Base-by-base conservation (phyloP, 35 echinoderm and acorn worm genomes). In the Amphiura filiformis region DNA sequence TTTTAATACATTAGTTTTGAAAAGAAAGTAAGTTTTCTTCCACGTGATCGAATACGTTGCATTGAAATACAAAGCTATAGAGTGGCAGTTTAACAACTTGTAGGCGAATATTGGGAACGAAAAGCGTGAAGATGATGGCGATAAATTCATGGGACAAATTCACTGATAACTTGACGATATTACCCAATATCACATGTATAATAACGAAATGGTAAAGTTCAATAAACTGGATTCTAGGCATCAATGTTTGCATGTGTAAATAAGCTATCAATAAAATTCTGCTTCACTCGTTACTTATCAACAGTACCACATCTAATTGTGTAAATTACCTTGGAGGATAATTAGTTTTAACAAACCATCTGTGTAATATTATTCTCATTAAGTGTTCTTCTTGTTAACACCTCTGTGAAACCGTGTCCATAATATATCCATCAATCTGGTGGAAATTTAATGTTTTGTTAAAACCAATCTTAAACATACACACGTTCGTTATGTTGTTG, bases 361-460 rank as follows among this genome's bases (percentile, higher is more conserved):
- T 70, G 61, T 70, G 61, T 70, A 70, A 70, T 70, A 70, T 70
- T 70, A 70, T 70, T 70, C 61, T 70, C 61, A 70, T 70, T 30
- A 70, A 70, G 61, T 70, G 61, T 23, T n/a, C 61, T 2, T 70
- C 61, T 47, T n/a, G n/a, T n/a, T 47, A 47, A 47, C 41, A 47
- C 41, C 61, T 30, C 61, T 2, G 2, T 4, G 61, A n/a, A 70
- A 70, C 26, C 28, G 17, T 26, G 61, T 4, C 9, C 7, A n/a
- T 5, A 30, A 18, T 4, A 70, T 52, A 20, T 11, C 7, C 44
- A 52, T 52, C 20, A 52, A 52, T 52, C 20, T 52, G 44, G 44
- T 11, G 7, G n/a, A 52, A 52, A 20, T 20, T 52, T 52, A 52
- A 52, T 52, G 20, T 11, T 52, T 11, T 52, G 7, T 52, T 52